phyloP scores from a whole-genome alignment of 2,888 invertebrate genomes.

The Acrobasis suavella region DNA sequence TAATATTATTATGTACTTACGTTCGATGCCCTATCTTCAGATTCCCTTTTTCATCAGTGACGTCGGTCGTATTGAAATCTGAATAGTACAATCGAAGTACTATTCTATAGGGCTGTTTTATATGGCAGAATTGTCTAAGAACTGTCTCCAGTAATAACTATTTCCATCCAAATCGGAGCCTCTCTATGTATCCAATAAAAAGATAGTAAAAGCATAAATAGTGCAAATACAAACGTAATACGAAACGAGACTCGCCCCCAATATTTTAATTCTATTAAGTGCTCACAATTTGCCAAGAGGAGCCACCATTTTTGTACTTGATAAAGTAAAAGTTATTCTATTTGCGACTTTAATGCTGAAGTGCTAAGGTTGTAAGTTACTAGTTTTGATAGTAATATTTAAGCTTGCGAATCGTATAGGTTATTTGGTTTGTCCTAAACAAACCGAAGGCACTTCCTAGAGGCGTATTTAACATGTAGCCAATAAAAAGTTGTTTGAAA shows the following conservation, averaged over 20 bases:
- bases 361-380: neutral
- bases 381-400: constrained; percentile 19
- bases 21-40: too few species aligned
- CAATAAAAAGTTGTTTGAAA: constrained; percentile 63
- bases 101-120: too few species aligned
- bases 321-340: constrained; percentile 4
- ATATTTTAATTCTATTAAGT: constrained; percentile 52
- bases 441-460: constrained; percentile 52
- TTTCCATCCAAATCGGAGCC: neutral
- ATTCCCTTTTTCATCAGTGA: too few species aligned
- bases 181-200: constrained; percentile 26
- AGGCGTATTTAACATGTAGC: constrained; percentile 60
- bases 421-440: constrained; percentile 55
- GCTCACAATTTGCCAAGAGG: constrained; percentile 25
- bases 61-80: too few species aligned
- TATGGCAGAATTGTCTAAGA: too few species aligned
- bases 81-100: too few species aligned
- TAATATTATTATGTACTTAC: too few species aligned
- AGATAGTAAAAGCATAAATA: constrained; percentile 33
- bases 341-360: constrained; percentile 22
- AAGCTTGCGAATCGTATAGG: constrained; percentile 33
- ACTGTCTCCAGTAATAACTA: neutral
- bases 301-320: neutral
- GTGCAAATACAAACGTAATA: constrained; percentile 39
- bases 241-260: constrained; percentile 34